Base-by-base conservation (phyloP, 2,888 invertebrate genomes). In the Zaprionus lineosus region DNA sequence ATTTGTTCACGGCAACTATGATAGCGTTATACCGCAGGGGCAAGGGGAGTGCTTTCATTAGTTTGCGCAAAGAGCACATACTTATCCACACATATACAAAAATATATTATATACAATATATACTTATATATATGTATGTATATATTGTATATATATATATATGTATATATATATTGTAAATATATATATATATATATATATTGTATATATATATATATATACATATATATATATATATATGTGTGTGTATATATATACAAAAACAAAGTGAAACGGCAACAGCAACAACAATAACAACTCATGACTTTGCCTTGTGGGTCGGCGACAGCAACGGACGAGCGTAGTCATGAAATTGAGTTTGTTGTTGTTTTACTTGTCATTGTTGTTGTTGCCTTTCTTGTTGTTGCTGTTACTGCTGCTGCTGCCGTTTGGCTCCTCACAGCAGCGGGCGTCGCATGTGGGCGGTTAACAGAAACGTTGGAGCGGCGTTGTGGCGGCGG, bases 371-470 rank as follows among this genome's bases (percentile, higher is more conserved):
- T n/a, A n/a, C n/a, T 11, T 34, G 15, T 16, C 16, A 4, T 11
- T 34, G 34, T 12, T 34, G 34, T 16, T 33, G 11, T 33, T 33
- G 33, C 12, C 15, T 3, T 12, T 33, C 3, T n/a, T 53, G 44
- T 14, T 50, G 43, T 21, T 64, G 37, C 31, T 70, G 58, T 9
- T 63, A 39, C 7, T 55, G 51, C 16, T 68, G 47, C 28, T 69
- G 66, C 44, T 60, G 68, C 66, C 56, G 58, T 74, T 74, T 47
- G 52, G 50, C 57, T 53, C 62, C 67, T 52, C 61, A 57, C 68
- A 69, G 51, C 59, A 55, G 48, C 75, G 73, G 77, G 74, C 77
- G 76, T 69, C 64, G 55, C 63, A 73, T 74, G 74, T 71, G 75
- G 74, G 78, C 78, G 82, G 78, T 57, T 67, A 66, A 60, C 68